These are phyloP conservation scores for Stenotaenia linearis DNA, from an alignment of 2,888 invertebrate genomes.

Conservation along the genomic window DNA sequence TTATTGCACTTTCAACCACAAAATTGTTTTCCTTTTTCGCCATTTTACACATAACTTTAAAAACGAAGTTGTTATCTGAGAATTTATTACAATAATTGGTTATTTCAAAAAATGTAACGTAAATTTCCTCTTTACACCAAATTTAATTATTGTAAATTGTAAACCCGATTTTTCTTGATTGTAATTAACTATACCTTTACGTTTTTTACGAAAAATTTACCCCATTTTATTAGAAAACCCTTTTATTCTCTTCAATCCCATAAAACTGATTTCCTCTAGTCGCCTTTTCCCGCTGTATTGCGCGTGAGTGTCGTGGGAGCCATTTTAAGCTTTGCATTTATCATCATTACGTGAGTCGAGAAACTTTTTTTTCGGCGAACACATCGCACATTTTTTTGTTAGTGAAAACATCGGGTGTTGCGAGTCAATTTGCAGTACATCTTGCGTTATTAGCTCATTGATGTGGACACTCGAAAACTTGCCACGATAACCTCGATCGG, in stretches of 20 bases:
- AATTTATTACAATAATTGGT: too few relatives aligned
- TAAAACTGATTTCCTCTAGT: too few relatives aligned
- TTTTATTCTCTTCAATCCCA: too few relatives aligned
- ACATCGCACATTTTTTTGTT: background rate
- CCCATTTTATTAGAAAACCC: too few relatives aligned
- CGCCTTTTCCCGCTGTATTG: too few relatives aligned
- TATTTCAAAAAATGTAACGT: too few relatives aligned
- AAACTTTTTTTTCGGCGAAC: background rate
- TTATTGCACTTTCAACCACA: background rate
- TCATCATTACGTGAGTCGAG: background rate
- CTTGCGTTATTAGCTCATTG: background rate
- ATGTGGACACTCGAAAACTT: background rate
- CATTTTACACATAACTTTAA: background rate
- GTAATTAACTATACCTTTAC: too few relatives aligned
- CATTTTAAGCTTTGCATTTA: background rate
- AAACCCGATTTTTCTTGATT: too few relatives aligned
- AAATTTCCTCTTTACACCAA: too few relatives aligned
- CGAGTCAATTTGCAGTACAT: background rate
- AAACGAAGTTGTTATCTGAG: too few relatives aligned
- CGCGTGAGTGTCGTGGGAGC: background rate
- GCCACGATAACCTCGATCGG: background rate
- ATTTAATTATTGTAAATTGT: too few relatives aligned
- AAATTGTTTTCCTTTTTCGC: background rate
- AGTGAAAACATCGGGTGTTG: background rate
- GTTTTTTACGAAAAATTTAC: too few relatives aligned